Evolutionary conservation across 2,113 vertebrate genomes (phyloP), one percentile per base, ranked within the genome.

Genomic region (Macaca fascicularis): DNA sequence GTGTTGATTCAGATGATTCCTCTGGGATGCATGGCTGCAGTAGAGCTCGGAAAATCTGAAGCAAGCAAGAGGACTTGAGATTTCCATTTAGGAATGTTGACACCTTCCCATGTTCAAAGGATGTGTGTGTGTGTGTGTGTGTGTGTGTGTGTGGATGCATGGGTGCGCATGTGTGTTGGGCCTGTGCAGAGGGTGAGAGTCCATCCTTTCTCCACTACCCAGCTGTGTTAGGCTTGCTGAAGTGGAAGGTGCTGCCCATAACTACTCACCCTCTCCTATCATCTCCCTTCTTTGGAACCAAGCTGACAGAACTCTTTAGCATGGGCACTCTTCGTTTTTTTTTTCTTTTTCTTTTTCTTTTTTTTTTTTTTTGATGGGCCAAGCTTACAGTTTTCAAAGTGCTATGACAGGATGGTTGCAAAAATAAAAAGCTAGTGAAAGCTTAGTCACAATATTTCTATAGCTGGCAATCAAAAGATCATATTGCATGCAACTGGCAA

Each of bases 401-500:
- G 96, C 96, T 98, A 96, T 97, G 94, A 98, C 98, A 98, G 93
- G 97, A 97, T 97, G 94, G 97, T 97, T 98, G 96, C 97, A 93
- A 98, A 98, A 98, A 98, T 96, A 97, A 93, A 97, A 97, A 92
- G 94, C 94, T 95, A 95, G 95, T 70, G 97, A 98, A 98, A 98
- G 96, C 2, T 38, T 80, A 97, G 98, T 98, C 95, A 97, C 96
- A 97, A 97, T 97, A 72, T 96, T 32, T 32, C 98, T 98, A 97
- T 88, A 97, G 97, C 93, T 97, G 96, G 89, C 98, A 98, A 98
- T 80, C 97, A 97, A 22, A 96, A 96, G 97, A 98, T 98, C 97
- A 98, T 96, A 94, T 98, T 98, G 98, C 97, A 97, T 98, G 97
- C 35, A 8, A 98, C 94, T 96, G 96, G 97, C 98, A 97, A 98